These are phyloP conservation scores for Dicycla oo DNA, from an alignment of 2,888 invertebrate genomes.

Conservation along the genomic window DNA sequence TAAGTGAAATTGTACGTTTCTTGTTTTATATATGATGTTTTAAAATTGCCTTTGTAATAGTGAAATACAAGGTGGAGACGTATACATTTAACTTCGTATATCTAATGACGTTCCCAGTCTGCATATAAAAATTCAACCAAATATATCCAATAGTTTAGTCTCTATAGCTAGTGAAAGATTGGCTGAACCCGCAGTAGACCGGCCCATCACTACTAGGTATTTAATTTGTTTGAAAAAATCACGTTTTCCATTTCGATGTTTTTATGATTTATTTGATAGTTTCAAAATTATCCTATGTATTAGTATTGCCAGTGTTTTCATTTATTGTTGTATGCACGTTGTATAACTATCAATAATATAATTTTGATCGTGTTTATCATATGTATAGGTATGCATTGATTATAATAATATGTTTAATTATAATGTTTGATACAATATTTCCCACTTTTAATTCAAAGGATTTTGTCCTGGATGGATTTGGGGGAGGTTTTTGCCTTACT, in stretches of 20 bases:
- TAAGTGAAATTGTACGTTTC: not conserved
- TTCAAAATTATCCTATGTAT: not conserved
- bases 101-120: not conserved
- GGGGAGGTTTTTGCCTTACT: no score
- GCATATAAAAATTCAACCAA: not conserved
- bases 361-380: not conserved
- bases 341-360: no score
- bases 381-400: not conserved
- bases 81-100: not conserved
- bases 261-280: not conserved
- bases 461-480: not conserved
- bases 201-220: not conserved
- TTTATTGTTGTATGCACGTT: no score
- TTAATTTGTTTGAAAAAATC: not conserved
- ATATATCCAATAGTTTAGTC: not conserved
- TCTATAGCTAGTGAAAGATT: not conserved
- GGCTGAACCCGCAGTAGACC: no score
- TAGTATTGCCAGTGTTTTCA: no score
- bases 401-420: no score
- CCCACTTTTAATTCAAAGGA: not conserved
- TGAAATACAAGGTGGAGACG: not conserved
- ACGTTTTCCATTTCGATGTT: not conserved
- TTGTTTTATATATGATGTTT: constrained; percentile 3
- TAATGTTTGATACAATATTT: not conserved
- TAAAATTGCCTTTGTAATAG: not conserved